Evolutionary conservation across 2,113 vertebrate species (phyloP).

Genomic region (Oenanthe oenanthe): DNA sequence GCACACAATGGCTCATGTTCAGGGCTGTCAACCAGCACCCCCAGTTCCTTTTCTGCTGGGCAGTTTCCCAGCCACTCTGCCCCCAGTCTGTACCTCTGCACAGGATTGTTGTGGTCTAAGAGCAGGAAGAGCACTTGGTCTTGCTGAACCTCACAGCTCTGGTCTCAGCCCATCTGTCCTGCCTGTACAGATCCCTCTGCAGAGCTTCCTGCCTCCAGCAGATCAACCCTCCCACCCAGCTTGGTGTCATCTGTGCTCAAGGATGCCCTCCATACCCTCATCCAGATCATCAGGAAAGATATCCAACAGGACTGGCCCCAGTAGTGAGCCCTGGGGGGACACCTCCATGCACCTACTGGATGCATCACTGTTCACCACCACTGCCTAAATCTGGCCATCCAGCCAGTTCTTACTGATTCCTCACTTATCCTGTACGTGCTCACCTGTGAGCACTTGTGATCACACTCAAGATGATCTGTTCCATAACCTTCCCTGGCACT

Average conservation of each 20-base stretch:
- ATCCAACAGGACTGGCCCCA: neutral
- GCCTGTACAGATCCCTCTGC: neutral
- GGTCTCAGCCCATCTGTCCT: neutral
- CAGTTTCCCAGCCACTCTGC: neutral
- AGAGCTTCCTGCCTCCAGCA: neutral
- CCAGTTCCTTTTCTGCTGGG: neutral
- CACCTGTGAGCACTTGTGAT: neutral
- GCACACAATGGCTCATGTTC: neutral
- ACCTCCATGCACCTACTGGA: neutral
- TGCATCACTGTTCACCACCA: too few relatives aligned
- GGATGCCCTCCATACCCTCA: neutral
- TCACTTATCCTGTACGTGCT: too few relatives aligned
- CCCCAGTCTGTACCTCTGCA: fast-evolving
- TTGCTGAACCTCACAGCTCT: neutral
- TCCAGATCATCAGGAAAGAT: too few relatives aligned
- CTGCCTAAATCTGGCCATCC: too few relatives aligned
- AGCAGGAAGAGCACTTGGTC: neutral
- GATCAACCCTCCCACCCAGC: neutral
- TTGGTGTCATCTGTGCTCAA: fast-evolving
- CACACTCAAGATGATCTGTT: neutral
- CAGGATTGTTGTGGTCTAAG: fast-evolving
- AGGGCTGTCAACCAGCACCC: fast-evolving
- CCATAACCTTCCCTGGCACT: neutral
- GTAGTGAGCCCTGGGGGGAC: neutral
- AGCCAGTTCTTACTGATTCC: neutral